Evolutionary conservation across 92 coral and sea anemone species (phyloP).

Genomic region (Phenganax subtilis): DNA sequence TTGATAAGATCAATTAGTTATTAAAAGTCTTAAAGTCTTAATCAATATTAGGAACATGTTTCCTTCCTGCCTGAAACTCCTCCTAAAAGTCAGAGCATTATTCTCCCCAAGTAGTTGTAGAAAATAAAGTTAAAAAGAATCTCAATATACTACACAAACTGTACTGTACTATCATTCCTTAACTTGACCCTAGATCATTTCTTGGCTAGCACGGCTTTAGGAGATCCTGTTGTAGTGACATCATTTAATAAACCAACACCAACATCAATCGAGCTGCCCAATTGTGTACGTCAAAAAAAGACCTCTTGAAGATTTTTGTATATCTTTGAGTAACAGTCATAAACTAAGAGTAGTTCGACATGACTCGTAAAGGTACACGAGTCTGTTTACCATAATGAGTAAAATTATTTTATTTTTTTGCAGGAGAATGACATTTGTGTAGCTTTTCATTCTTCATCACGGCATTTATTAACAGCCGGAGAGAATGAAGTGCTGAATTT

Average conservation of each 20-base stretch:
- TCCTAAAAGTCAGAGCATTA: no score
- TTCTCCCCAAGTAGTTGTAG: no score
- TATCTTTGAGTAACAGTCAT: not conserved
- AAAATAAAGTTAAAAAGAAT: not conserved
- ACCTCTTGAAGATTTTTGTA: no score
- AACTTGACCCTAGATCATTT: slow-evolving; percentile 60
- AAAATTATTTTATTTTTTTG: not conserved
- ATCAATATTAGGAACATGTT: no score
- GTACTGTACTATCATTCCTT: not conserved
- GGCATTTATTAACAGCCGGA: slow-evolving; percentile 82
- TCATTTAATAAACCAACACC: slow-evolving; percentile 55
- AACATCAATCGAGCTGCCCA: slow-evolving; percentile 62
- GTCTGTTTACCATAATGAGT: not conserved
- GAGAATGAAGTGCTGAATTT: slow-evolving; percentile 67
- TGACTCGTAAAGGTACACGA: not conserved
- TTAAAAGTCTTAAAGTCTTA: no score
- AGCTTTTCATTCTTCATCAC: slow-evolving; percentile 87
- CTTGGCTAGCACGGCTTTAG: slow-evolving; percentile 78
- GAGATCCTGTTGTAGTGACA: slow-evolving; percentile 79
- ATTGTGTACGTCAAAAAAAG: slow-evolving; percentile 64
- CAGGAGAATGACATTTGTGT: slow-evolving; percentile 90
- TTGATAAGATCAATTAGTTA: no score
- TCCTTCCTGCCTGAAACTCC: no score
- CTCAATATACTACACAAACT: not conserved
- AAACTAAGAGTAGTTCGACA: not conserved